Base-by-base conservation (phyloP, 2,113 vertebrate species). In the Actenoides lindsayi region DNA sequence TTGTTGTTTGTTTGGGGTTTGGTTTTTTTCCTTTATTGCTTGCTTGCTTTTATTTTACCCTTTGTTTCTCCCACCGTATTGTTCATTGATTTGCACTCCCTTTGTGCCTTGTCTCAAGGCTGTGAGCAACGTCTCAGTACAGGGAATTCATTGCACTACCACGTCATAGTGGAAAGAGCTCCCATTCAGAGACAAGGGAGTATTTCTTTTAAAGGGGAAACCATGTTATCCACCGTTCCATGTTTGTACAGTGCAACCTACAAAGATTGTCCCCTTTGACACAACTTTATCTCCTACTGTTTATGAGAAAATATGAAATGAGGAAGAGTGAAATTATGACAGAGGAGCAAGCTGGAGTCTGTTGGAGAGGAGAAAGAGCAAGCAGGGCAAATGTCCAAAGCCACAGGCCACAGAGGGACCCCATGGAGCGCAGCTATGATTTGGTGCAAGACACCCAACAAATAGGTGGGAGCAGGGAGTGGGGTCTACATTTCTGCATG, bases 11-110 rank as follows among this genome's bases (percentile, higher is more conserved):
- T 46, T 5, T 51, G 50, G 12, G 23, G 12, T 25, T 33, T 37
- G 37, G 7, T 30, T 65, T 35, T 19, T 51, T 25, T 24, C 15
- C 42, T 54, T 71, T 54, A 23, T 91, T 87, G 39, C 53, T 90
- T 46, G 48, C 77, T 80, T 78, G 44, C 54, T 94, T 94, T 93
- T 85, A 62, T 74, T 89, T 84, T 86, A 56, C 51, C 59, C 46
- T 95, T 97, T 96, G 79, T 96, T 93, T 92, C 90, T 83, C 76
- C 60, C 70, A 73, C 88, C 14, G 62, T 30, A 70, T 71, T 97
- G 96, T 97, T 94, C 88, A 94, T 97, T 93, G 84, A 87, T 89
- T 91, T 80, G 93, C 31, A 19, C 76, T 95, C 78, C 84, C 89
- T 92, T 90, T 93, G 93, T 96, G 89, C 73, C 94, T 78, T 92